Evolutionary conservation across 2,797 vertebrate species (phyloP).

Genomic region (Pseudochirops corinnae): DNA sequence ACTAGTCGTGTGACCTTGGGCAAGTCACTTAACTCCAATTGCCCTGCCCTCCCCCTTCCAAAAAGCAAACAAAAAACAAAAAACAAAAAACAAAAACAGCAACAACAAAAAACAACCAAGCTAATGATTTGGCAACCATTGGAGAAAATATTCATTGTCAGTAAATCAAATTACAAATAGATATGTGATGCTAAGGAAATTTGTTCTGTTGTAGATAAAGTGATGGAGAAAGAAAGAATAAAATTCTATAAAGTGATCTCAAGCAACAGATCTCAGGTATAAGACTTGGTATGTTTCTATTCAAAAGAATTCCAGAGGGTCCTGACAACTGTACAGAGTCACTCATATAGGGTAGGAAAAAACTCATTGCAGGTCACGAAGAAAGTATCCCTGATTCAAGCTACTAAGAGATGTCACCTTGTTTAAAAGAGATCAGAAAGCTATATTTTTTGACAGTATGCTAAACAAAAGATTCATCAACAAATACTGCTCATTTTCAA

Average conservation of each 20-base stretch:
- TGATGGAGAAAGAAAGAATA: constrained; percentile 19
- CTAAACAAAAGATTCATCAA: not conserved
- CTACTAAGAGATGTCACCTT: not conserved
- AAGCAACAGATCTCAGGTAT: not conserved
- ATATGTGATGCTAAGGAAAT: constrained; percentile 42
- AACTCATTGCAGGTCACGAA: not conserved
- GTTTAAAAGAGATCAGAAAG: not conserved
- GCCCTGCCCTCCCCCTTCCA: too few species aligned
- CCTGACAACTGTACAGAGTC: not conserved
- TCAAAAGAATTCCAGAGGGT: not conserved
- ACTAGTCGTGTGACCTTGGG: too few species aligned
- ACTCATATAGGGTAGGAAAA: not conserved
- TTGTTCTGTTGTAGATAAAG: constrained; percentile 46
- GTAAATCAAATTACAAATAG: constrained; percentile 59
- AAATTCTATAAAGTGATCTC: not conserved
- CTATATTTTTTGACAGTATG: not conserved
- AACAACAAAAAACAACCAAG: not conserved
- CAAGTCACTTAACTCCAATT: too few species aligned
- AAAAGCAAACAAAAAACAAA: too few species aligned
- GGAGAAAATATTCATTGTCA: constrained; percentile 57
- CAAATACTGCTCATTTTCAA: not conserved
- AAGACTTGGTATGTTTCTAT: not conserved
- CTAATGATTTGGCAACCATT: constrained; percentile 63
- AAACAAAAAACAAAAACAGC: too few species aligned
- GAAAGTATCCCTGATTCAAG: not conserved